Evolutionary conservation across 2,888 invertebrate species (phyloP).

Genomic region (Morpho achilles): DNA sequence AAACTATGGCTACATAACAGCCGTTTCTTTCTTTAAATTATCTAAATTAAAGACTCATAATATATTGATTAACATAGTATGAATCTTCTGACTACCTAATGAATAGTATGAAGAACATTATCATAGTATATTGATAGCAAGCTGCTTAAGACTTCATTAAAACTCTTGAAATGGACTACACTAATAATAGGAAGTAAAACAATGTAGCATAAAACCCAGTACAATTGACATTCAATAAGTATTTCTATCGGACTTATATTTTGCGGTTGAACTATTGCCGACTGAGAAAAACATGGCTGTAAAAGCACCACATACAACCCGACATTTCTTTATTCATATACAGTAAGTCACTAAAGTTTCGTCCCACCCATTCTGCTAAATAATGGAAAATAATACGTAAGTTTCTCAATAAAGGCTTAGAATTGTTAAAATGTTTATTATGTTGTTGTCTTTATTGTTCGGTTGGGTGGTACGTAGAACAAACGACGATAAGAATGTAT

Average conservation of each 20-base stretch:
- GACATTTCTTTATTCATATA: conserved; percentile 32
- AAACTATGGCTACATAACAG: too few relatives aligned
- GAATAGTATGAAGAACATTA: too few relatives aligned
- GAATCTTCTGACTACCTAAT: too few relatives aligned
- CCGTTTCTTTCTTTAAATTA: too few relatives aligned
- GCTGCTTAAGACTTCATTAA: too few relatives aligned
- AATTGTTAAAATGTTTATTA: conserved; percentile 1
- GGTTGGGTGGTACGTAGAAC: conserved; percentile 29
- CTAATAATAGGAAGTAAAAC: too few relatives aligned
- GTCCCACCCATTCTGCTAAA: not conserved
- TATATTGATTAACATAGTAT: too few relatives aligned
- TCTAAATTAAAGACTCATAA: too few relatives aligned
- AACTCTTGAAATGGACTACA: too few relatives aligned
- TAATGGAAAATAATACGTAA: conserved; percentile 12
- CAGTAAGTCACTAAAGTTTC: not conserved
- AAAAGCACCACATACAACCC: conserved; percentile 36
- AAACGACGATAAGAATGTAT: conserved; percentile 54
- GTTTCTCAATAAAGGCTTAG: not conserved
- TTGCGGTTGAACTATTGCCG: conserved; percentile 20
- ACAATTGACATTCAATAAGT: conserved; percentile 25
- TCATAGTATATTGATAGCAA: too few relatives aligned
- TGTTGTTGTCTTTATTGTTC: conserved; percentile 9
- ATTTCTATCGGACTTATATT: conserved; percentile 26
- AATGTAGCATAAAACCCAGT: conserved; percentile 11
- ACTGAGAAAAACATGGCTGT: conserved; percentile 28